These are phyloP conservation scores for Trachelus stipa DNA, from an alignment of 2,888 invertebrate genomes.

Conservation along the genomic window DNA sequence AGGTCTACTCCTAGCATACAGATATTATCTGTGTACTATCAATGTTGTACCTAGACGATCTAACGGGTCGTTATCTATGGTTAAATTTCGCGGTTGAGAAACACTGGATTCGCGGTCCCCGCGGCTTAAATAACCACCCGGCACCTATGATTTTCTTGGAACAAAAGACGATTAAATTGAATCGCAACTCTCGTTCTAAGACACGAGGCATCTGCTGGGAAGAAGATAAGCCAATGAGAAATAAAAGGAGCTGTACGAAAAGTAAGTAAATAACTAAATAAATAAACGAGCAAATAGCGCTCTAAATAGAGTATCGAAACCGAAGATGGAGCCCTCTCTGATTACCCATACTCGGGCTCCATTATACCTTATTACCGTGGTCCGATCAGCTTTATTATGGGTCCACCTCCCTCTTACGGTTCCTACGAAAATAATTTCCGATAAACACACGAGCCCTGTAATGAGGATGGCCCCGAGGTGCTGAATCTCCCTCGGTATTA, in stretches of 20 bases:
- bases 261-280: slow-evolving; percentile 21
- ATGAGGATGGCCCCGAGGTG: slow-evolving; percentile 40
- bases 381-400: slow-evolving; percentile 62
- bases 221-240: neutral
- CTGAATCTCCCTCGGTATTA: slow-evolving; percentile 55
- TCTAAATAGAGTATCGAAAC: slow-evolving; percentile 25
- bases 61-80: neutral
- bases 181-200: slow-evolving; percentile 44
- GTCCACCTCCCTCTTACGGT: slow-evolving; percentile 39
- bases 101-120: slow-evolving; percentile 45
- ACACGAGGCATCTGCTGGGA: neutral
- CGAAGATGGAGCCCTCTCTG: slow-evolving; percentile 31
- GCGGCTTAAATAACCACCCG: slow-evolving; percentile 56
- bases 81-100: slow-evolving; percentile 39
- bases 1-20: neutral
- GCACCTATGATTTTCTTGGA: slow-evolving; percentile 62
- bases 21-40: neutral
- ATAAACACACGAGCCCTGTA: slow-evolving; percentile 43
- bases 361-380: slow-evolving; percentile 64
- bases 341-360: slow-evolving; percentile 63
- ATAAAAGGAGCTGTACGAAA: neutral
- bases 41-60: neutral
- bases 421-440: slow-evolving; percentile 54
- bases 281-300: slow-evolving; percentile 42
- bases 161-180: slow-evolving; percentile 59